Base-by-base conservation (phyloP, 1,140 invertebrate species). In the Hylaeus volcanicus region DNA sequence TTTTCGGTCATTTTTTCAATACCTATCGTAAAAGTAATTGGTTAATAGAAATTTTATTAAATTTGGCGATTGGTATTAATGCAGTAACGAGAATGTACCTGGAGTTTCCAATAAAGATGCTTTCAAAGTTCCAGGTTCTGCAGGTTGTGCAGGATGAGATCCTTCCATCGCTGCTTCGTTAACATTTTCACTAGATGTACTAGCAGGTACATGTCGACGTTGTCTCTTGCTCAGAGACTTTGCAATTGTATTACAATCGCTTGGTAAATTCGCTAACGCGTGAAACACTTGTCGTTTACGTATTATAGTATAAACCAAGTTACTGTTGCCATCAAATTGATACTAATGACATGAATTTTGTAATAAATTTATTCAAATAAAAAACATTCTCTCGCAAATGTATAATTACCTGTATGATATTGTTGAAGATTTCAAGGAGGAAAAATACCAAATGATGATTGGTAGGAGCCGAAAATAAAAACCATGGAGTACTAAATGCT, bases 391-490 rank as follows among this genome's bases (percentile, higher is more conserved):
- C 51, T 55, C 5, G 41, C 0, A 14, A 11, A 76, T 61, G 53
- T 64, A 58, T 58, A 68, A 39, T 81, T 83, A 92, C 91, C 94
- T 99, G 99, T 88, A 99, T 99, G 85, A 99, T 99, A 91, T 99
- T 99, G 92, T 99, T 99, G 93, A 99, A 99, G 88, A 99, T 99
- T 95, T 99, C 99, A 51, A 99, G 94, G 41, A 99, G 94, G 93
- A 99, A 99, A 94, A 99, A 99, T 0, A 99, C 98, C 66, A 99
- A 95, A 94, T 99, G 98, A 94, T 99, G 98, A 94, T 99, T 99
- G 43, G 97, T 97, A 1, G 98, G 97, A 9, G 97, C 97, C 5
- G 98, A 98, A 92, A 99, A 99, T 83, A 99, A 94, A 94, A 99
- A 99, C 98, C 99, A 99, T 0, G 99, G 98, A 5, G 99, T 99